These are phyloP conservation scores for Pristiophorus japonicus DNA, from an alignment of 2,113 vertebrate species.

Conservation along the genomic window DNA sequence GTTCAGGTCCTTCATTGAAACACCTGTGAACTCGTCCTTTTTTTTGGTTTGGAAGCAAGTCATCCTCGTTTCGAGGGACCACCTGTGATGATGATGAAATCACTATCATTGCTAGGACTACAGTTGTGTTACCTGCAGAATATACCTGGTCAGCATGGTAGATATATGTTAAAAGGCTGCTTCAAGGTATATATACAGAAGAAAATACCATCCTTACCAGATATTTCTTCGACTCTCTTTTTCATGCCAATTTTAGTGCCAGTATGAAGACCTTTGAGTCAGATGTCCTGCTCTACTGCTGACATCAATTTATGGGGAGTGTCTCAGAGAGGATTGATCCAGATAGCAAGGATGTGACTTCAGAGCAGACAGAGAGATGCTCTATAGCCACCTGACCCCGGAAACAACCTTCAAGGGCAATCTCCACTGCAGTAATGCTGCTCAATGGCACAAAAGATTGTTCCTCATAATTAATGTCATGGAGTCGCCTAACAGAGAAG, in stretches of 20 bases:
- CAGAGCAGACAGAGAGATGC: neutral
- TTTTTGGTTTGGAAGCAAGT: too few relatives aligned
- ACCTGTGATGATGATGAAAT: too few relatives aligned
- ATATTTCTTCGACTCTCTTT: neutral
- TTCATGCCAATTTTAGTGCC: neutral
- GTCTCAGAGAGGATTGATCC: neutral
- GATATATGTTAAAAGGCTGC: neutral
- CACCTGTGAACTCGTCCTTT: too few relatives aligned
- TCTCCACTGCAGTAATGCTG: neutral
- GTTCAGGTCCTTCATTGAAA: too few relatives aligned
- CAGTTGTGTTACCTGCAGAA: neutral
- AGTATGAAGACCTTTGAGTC: neutral
- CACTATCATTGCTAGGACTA: neutral
- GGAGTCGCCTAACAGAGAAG: neutral
- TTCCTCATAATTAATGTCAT: neutral
- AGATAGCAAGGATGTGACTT: neutral
- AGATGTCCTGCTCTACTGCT: neutral
- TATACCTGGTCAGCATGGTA: neutral
- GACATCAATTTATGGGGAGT: neutral
- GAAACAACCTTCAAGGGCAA: too few relatives aligned
- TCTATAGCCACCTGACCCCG: neutral
- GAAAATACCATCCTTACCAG: neutral
- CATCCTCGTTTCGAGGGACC: too few relatives aligned
- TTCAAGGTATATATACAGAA: neutral
- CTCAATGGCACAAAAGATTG: neutral